Conservation (phyloP, 2,888 invertebrate genomes). For the Sericinus montela region DNA sequence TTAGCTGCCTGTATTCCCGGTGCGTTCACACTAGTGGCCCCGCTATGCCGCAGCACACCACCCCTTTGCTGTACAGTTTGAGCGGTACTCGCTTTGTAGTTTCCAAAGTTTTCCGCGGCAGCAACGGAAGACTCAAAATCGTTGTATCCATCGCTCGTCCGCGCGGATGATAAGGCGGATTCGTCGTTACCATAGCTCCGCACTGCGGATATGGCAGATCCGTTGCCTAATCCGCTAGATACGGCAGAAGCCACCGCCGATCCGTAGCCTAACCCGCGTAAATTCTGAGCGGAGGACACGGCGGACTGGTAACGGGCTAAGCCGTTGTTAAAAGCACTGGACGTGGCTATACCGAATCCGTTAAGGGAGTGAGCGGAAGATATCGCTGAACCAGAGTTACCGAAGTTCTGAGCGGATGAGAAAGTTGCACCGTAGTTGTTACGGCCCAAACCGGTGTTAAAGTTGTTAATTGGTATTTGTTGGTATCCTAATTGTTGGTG, state of each 20-base stretch:
- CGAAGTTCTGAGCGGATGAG: conserved; percentile 32
- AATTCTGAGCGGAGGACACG: conserved; percentile 36
- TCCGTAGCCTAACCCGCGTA: conserved; percentile 31
- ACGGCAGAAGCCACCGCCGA: conserved; percentile 32
- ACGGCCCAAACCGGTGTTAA: background rate
- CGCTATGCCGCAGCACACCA: conserved; percentile 41
- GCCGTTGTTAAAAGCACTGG: conserved; percentile 32
- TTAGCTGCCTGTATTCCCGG: conserved; percentile 56
- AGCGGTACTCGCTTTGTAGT: conserved; percentile 47
- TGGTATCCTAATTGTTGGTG: no score
- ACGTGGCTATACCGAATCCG: conserved; percentile 38
- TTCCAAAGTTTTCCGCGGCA: conserved; percentile 45
- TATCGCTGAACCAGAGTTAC: conserved; percentile 43
- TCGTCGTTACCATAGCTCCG: conserved; percentile 37
- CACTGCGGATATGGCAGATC: conserved; percentile 44
- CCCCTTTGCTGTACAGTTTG: conserved; percentile 49
- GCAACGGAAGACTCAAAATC: conserved; percentile 44
- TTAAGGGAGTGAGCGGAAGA: conserved; percentile 46
- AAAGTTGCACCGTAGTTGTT: conserved; percentile 1
- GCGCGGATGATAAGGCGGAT: conserved; percentile 41
- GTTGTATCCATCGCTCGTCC: conserved; percentile 35
- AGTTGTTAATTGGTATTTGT: background rate
- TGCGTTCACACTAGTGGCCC: conserved; percentile 51
- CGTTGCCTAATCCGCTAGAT: conserved; percentile 35
- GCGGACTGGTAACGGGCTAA: conserved; percentile 36